These are phyloP conservation scores for Octopus bimaculoides DNA, from an alignment of 1,140 invertebrate genomes.

Conservation along the genomic window DNA sequence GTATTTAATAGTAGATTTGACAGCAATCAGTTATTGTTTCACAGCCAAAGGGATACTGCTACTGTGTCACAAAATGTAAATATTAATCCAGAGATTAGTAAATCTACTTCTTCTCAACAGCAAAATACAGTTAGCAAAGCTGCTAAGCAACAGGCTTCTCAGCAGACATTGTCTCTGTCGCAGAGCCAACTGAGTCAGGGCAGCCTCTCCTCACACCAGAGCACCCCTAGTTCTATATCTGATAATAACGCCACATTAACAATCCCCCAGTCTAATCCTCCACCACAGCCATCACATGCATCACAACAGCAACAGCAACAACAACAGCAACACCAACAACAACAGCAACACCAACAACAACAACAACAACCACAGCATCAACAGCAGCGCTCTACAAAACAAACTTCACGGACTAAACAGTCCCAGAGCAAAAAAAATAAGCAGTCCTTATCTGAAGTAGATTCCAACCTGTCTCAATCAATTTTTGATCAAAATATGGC, in stretches of 20 bases:
- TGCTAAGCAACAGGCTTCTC: conserved; percentile 23
- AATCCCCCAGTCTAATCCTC: background rate
- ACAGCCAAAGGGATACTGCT: background rate
- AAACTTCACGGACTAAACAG: conserved; percentile 29
- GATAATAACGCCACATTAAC: too few species aligned
- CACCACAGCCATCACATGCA: conserved; percentile 19
- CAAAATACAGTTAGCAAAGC: background rate
- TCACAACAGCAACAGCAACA: conserved; percentile 17
- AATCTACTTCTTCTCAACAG: conserved; percentile 20
- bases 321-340: conserved; percentile 20
- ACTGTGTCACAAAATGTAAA: conserved; percentile 6
- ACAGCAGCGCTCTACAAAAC: conserved; percentile 24
- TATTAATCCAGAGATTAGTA: conserved; percentile 18
- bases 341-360: background rate
- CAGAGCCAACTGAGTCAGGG: conserved; percentile 12
- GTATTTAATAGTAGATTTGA: conserved; percentile 6
- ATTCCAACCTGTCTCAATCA: conserved; percentile 44
- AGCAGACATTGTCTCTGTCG: conserved; percentile 23
- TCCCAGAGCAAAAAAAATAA: conserved; percentile 41
- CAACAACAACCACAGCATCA: conserved; percentile 18
- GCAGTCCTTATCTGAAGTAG: conserved; percentile 38
- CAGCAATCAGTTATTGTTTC: background rate
- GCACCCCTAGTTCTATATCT: too few species aligned
- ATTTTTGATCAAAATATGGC: conserved; percentile 54
- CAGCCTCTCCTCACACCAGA: conserved; percentile 21